A percentile compares a stretch with the other conserved stretches of the same genome.
Evolutionary conservation across 1,140 invertebrate genomes (phyloP).

Genomic region (Scaptomyza pallida): DNA sequence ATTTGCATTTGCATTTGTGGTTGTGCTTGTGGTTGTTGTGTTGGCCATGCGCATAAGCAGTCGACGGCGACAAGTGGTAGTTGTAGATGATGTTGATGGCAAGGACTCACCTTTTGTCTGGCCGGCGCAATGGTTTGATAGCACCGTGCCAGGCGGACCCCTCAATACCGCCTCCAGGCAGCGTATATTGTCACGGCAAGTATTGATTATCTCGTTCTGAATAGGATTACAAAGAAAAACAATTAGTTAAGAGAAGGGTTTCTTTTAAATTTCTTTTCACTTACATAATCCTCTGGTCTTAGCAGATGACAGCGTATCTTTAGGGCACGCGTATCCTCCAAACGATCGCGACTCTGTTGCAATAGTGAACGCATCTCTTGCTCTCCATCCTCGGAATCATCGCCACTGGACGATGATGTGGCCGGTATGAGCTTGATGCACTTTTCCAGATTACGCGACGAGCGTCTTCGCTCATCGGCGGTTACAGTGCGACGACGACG

Average conservation of each 20-base stretch:
- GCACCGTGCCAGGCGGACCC: constrained; percentile 77
- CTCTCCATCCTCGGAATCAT: constrained; percentile 77
- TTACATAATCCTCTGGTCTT: constrained; percentile 83
- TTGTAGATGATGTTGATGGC: constrained; percentile 5
- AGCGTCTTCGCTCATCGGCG: constrained; percentile 74
- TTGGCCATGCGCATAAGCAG: constrained; percentile 19
- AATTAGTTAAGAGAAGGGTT: too few species aligned
- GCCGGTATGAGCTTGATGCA: constrained; percentile 75
- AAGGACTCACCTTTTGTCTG: constrained; percentile 83
- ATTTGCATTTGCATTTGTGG: too few species aligned
- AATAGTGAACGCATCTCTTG: constrained; percentile 79
- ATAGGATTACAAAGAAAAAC: background rate
- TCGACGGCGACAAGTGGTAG: constrained; percentile 17
- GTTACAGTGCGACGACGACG: constrained; percentile 73
- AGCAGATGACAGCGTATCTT: constrained; percentile 82
- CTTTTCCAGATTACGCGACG: constrained; percentile 77
- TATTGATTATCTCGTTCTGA: constrained; percentile 90
- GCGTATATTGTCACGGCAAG: constrained; percentile 90
- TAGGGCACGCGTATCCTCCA: constrained; percentile 78
- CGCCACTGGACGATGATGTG: constrained; percentile 69
- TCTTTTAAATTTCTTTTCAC: constrained; percentile 26
- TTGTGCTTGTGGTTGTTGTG: constrained; percentile 19
- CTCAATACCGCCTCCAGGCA: constrained; percentile 87
- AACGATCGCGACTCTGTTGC: constrained; percentile 69
- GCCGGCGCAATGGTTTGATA: constrained; percentile 71